These are phyloP conservation scores for Ia io DNA, from an alignment of 2,113 vertebrate genomes.

Conservation along the genomic window DNA sequence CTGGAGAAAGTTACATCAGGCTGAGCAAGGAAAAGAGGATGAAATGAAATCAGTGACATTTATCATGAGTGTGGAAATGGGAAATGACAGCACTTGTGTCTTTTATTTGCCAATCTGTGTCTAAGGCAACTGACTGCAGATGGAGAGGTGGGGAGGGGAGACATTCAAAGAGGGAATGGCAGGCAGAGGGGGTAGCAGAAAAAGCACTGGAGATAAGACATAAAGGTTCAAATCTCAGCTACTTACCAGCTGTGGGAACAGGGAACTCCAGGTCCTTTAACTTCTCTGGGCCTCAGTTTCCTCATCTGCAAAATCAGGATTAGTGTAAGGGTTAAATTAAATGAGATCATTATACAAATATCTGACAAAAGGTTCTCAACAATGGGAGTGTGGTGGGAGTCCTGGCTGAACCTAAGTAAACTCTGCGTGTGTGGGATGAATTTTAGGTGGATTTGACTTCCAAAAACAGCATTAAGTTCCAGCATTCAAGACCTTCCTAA, in stretches of 20 bases:
- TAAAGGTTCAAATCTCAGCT: neutral
- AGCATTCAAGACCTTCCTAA: neutral
- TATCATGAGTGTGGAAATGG: neutral
- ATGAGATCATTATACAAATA: neutral
- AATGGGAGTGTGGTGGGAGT: neutral
- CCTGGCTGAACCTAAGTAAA: neutral
- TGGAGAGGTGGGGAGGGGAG: no score
- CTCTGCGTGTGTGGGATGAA: neutral
- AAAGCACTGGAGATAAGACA: neutral
- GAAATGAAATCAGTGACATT: neutral
- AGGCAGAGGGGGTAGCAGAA: neutral
- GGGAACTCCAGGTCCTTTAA: neutral
- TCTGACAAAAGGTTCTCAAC: neutral
- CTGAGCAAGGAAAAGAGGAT: neutral
- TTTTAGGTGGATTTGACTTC: neutral
- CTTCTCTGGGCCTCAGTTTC: neutral
- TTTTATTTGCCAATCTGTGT: neutral
- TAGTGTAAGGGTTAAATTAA: neutral
- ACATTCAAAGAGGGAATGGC: neutral
- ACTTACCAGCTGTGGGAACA: neutral
- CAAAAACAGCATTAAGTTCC: neutral
- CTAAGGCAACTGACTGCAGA: neutral
- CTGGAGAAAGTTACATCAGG: neutral
- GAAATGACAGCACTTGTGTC: neutral
- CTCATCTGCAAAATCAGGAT: neutral